Evolutionary conservation across 2,888 invertebrate genomes (phyloP).

Genomic region (Tupiocoris notatus): DNA sequence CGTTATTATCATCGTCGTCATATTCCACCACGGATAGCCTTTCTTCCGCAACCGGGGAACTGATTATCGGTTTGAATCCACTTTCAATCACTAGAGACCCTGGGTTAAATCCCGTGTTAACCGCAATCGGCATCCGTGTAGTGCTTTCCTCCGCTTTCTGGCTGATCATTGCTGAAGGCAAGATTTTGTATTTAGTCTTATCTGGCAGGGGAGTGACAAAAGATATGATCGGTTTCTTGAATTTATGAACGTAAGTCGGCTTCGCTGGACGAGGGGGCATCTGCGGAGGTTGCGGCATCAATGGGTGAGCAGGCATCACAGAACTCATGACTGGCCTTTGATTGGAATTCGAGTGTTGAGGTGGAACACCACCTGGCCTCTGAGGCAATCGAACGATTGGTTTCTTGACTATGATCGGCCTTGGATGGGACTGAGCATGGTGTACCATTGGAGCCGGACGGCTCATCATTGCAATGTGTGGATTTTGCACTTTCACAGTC

Average conservation of each 20-base stretch:
- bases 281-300: conserved; percentile 31
- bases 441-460: conserved; percentile 44
- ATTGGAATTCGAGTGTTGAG: conserved; percentile 4
- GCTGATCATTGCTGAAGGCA: conserved; percentile 45
- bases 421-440: conserved; percentile 43
- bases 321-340: conserved; percentile 24
- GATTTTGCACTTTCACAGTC: conserved; percentile 41
- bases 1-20: conserved; percentile 59
- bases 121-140: conserved; percentile 44
- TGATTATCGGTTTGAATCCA: conserved; percentile 77
- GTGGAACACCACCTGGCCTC: conserved; percentile 40
- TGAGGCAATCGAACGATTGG: conserved; percentile 47
- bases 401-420: conserved; percentile 48
- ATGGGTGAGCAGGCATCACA: conserved; percentile 1
- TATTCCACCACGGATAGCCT: conserved; percentile 56
- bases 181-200: conserved; percentile 44
- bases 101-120: conserved; percentile 65
- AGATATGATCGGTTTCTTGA: conserved; percentile 35
- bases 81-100: conserved; percentile 78
- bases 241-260: conserved; percentile 43
- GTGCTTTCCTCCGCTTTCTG: conserved; percentile 43
- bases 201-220: conserved; percentile 29
- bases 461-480: conserved; percentile 44
- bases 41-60: conserved; percentile 59
- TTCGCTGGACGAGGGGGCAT: conserved; percentile 42